Evolutionary conservation across 1,140 invertebrate species (phyloP).

Genomic region (Neodiprion fabricii): DNA sequence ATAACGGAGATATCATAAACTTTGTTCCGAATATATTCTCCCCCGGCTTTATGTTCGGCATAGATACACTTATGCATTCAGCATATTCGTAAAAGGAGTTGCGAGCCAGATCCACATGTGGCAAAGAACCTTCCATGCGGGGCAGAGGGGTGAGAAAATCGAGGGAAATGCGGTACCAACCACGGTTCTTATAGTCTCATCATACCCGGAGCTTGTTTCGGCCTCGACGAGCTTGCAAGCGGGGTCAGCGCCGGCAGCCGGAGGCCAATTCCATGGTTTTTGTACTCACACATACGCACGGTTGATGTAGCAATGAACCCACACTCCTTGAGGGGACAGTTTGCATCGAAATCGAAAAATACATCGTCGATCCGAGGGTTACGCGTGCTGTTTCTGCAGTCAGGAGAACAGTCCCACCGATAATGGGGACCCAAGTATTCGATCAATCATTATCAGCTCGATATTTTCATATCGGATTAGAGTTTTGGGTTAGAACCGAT

Average conservation of each 20-base stretch:
- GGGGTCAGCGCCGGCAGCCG: neutral
- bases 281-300: neutral
- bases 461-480: neutral
- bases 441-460: neutral
- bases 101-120: too few species aligned
- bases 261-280: neutral
- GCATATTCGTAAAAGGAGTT: too few species aligned
- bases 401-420: too few species aligned
- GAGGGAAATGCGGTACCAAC: neutral
- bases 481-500: neutral
- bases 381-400: neutral
- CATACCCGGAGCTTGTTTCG: neutral
- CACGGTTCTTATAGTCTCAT: neutral
- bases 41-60: too few species aligned
- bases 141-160: too few species aligned
- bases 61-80: too few species aligned
- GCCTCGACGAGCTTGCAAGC: neutral
- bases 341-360: conserved; percentile 2
- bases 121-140: too few species aligned
- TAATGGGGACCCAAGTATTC: neutral
- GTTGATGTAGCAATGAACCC: neutral
- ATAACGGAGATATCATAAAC: too few species aligned
- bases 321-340: neutral
- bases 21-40: too few species aligned
- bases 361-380: neutral